phyloP scores from a whole-genome alignment of 2,113 vertebrate species.

The Epinephelus fuscoguttatus region DNA sequence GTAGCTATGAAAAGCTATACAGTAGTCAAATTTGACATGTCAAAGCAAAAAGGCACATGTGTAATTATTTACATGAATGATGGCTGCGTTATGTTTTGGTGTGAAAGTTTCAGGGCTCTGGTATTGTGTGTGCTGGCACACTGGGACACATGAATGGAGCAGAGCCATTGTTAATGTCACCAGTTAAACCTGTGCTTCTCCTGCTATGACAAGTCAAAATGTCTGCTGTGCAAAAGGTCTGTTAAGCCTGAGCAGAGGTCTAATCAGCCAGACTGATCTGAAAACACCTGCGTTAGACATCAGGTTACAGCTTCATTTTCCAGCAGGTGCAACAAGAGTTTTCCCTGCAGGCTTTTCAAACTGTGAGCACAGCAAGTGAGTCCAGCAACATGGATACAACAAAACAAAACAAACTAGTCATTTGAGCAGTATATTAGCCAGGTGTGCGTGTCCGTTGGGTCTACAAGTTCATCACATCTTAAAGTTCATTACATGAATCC shows the following conservation, averaged over 20 bases:
- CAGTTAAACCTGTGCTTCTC: neutral
- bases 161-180: neutral
- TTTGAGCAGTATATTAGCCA: neutral
- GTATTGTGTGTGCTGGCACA: neutral
- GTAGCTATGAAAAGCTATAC: no score
- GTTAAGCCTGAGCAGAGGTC: neutral
- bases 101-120: neutral
- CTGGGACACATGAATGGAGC: neutral
- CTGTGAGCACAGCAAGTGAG: neutral
- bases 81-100: neutral
- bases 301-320: constrained; percentile 7
- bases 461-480: constrained; percentile 28
- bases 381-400: neutral
- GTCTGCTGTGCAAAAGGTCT: neutral
- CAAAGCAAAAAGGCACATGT: neutral
- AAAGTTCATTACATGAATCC: constrained; percentile 34
- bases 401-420: neutral
- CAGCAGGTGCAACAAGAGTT: neutral
- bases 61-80: neutral
- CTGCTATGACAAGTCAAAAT: neutral
- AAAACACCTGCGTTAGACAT: neutral
- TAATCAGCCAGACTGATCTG: neutral
- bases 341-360: neutral
- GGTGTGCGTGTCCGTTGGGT: neutral
- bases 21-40: neutral